Percentiles rank a stretch among this genome's conserved stretches.
These are phyloP conservation scores for Peromyscus nudipes DNA, from an alignment of 2,797 vertebrate species.

Conservation along the genomic window DNA sequence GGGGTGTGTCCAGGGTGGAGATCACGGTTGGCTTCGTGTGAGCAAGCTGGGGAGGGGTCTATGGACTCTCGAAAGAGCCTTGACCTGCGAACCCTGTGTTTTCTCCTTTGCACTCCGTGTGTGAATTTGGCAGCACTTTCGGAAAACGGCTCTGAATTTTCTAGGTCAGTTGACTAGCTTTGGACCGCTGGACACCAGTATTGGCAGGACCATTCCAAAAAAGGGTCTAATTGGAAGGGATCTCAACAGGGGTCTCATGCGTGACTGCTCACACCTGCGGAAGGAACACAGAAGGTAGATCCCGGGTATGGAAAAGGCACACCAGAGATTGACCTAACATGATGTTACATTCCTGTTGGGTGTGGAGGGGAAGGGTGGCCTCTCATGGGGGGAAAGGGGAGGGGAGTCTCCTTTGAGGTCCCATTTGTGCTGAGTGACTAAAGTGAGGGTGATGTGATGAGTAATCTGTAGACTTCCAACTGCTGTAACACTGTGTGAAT, in stretches of 20 bases:
- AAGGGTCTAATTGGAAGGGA: constrained; percentile 46
- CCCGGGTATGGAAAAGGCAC: background rate
- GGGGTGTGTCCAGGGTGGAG: constrained; percentile 63
- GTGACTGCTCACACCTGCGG: background rate
- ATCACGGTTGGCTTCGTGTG: background rate
- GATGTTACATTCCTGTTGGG: background rate
- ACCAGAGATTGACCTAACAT: background rate
- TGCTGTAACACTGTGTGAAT: constrained; percentile 75
- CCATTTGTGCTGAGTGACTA: constrained; percentile 57
- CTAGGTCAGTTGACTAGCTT: background rate
- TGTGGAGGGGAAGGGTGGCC: background rate
- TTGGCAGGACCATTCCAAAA: constrained; percentile 75
- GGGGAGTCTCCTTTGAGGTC: constrained; percentile 53
- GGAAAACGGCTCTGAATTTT: background rate
- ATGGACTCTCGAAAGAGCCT: background rate
- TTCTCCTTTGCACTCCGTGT: background rate
- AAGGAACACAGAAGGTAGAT: background rate
- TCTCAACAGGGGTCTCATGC: background rate
- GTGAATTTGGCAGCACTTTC: background rate
- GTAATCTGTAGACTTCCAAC: constrained; percentile 66
- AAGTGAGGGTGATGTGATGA: constrained; percentile 71
- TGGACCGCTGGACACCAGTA: constrained; percentile 70
- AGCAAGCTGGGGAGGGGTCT: constrained; percentile 62
- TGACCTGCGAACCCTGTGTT: accelerated
- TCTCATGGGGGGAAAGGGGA: background rate